Base-by-base conservation (phyloP, 1,140 invertebrate species). In the Galleria mellonella region DNA sequence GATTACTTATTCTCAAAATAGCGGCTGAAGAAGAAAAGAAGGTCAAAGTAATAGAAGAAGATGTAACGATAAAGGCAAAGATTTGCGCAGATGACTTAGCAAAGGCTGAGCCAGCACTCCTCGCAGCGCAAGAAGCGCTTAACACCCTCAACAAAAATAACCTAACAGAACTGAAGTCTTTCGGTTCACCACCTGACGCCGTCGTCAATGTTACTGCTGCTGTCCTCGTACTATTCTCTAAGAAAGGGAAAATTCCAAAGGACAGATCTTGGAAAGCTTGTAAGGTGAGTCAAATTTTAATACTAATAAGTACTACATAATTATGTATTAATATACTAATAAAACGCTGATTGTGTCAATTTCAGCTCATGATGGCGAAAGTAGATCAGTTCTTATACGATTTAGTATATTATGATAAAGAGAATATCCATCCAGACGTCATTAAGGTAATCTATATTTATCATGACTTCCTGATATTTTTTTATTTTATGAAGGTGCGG, bases 81-180 rank as follows among this genome's bases (percentile, higher is more conserved):
- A 91, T 95, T 50, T 98, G 96, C 75, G 94, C 95, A 45, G 92
- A 92, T 66, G 97, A 98, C 88, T 89, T 98, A 49, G 91, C 90
- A 0, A 95, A 94, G 72, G 96, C 97, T 9, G 95, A 98, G 75
- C 97, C 97, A 0, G 96, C 96, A 0, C 86, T 98, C 7, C 72
- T 92, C 5, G 95, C 95, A 14, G 97, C 97, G 1, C 92, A 94
- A 72, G 95, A 94, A 62, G 97, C 97, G 30, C 86, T 98, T 29
- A 94, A 98, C 68, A 98, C 96, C 0, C 81, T 98, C 0, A 97
- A 98, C 73, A 98, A 98, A 86, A 92, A 91, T 51, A 98, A 98
- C 83, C 84, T 98, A 35, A 98, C 97, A 0, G 97, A 99, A 79
- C 83, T 98, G 62, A 98, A 98, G 77, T 96, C 96, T 3, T 98